Base-by-base conservation (phyloP, 2,888 invertebrate species). In the Oscheius onirici region DNA sequence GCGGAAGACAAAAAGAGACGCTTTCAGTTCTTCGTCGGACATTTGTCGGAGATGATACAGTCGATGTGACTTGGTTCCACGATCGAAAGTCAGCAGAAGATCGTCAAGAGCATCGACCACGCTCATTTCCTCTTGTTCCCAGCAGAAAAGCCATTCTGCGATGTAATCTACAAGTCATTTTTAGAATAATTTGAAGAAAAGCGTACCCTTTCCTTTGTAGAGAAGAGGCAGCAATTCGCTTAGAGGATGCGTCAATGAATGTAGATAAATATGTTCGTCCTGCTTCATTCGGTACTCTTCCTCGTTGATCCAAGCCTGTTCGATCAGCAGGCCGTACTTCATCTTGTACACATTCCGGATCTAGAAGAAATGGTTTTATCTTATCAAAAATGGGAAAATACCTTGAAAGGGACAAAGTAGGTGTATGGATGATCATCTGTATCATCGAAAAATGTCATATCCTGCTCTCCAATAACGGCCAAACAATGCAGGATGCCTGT, bases 401-500 rank as follows among this genome's bases (percentile, higher is more conserved):
- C 81, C 63, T 78, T 78, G 71, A 81, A 81, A 1, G 81, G 81
- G 20, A 79, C 75, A 44, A 67, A 74, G 49, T 76, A 78, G 22
- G 77, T 58, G 65, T 76, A 79, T 24, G 72, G 71, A 61, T 76
- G 77, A 28, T 58, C 73, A 65, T 76, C 78, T 0, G 54, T 57
- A 3, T 71, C 61, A 5, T 70, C 58, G 10, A 74, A 57, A 52
- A 81, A 77, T 15, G 69, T 71, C 5, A 81, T 65, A 3, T 61
- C 52, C 22, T 78, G 70, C 13, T 81, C 79, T 28, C 81, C 81
- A 26, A 77, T 75, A 5, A 79, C 54, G n/a, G 75, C 67, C 17
- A 81, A n/a, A 69, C 72, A 79, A n/a, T 79, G 72, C 44, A 54
- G 15, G 15, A 17, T 26, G 6, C 20, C 11, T 1, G 51, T 51